Percentiles rank a stretch among this genome's conserved stretches.
These are phyloP conservation scores for Megalops cyprinoides DNA, from an alignment of 2,797 vertebrate genomes.

Conservation along the genomic window DNA sequence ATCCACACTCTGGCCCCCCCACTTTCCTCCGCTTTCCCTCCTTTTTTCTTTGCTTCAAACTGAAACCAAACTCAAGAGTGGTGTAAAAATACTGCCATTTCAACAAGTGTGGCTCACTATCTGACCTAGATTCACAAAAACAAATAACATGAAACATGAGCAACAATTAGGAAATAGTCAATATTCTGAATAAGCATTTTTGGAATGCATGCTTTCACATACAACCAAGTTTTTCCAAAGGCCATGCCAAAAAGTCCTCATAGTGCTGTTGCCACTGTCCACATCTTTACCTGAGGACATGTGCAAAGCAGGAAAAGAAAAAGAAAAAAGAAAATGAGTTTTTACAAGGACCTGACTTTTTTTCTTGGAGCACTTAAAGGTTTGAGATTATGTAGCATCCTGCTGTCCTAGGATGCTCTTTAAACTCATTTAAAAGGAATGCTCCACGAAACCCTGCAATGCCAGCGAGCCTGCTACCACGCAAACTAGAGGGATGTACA, in stretches of 20 bases:
- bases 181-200: constrained; percentile 56
- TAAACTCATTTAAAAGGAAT: background rate
- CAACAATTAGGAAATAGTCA: constrained; percentile 45
- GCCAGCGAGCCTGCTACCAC: constrained; percentile 49
- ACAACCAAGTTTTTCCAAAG: constrained; percentile 47
- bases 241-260: constrained; percentile 53
- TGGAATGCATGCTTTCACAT: constrained; percentile 39
- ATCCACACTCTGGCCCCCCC: constrained; percentile 56
- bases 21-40: constrained; percentile 50
- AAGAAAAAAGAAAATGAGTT: background rate
- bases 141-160: background rate
- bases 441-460: constrained; percentile 41
- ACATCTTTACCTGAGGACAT: constrained; percentile 22
- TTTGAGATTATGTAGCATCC: constrained; percentile 2
- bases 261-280: constrained; percentile 38
- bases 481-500: constrained; percentile 20
- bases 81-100: constrained; percentile 70
- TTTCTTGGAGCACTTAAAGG: background rate
- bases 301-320: background rate
- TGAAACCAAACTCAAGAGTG: constrained; percentile 65
- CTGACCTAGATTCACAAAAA: constrained; percentile 45
- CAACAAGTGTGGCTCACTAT: constrained; percentile 64
- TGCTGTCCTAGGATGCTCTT: background rate
- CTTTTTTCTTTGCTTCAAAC: constrained; percentile 58
- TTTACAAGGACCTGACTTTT: background rate